phyloP scores from a whole-genome alignment of 2,888 invertebrate species.

The Agrotis clavis region DNA sequence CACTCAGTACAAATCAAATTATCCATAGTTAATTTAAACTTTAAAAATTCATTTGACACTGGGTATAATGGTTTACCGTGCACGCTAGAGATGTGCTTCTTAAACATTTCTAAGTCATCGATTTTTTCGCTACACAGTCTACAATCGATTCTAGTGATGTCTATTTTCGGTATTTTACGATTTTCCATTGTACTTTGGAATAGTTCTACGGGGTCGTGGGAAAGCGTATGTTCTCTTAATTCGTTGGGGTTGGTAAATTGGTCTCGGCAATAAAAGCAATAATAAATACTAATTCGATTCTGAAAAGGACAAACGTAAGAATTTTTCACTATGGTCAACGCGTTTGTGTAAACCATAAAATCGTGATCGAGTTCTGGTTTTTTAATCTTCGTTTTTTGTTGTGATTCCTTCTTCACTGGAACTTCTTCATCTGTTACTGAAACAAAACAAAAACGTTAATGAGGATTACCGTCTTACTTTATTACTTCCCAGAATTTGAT shows the following conservation, averaged over 20 bases:
- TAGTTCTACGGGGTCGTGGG: conserved; percentile 78
- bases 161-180: conserved; percentile 85
- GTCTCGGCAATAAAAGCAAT: conserved; percentile 85
- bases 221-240: conserved; percentile 80
- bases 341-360: conserved; percentile 78
- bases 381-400: conserved; percentile 55
- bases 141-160: conserved; percentile 85
- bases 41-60: conserved; percentile 81
- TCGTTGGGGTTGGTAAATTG: conserved; percentile 85
- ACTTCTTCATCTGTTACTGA: conserved; percentile 54
- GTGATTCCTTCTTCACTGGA: conserved; percentile 62
- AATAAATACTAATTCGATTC: conserved; percentile 79
- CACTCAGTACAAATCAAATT: conserved; percentile 84
- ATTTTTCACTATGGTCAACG: conserved; percentile 79
- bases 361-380: conserved; percentile 75
- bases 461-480: no score
- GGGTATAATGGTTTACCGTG: conserved; percentile 76
- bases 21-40: conserved; percentile 79
- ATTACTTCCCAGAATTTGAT: no score
- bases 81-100: conserved; percentile 73
- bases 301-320: conserved; percentile 82
- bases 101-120: conserved; percentile 77
- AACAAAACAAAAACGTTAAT: neutral
- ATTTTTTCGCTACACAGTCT: conserved; percentile 82
- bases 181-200: conserved; percentile 81